A percentile compares a stretch with the other conserved stretches of the same genome.
These are phyloP conservation scores for Tetrax tetrax DNA, from an alignment of 2,113 vertebrate genomes.

Conservation along the genomic window DNA sequence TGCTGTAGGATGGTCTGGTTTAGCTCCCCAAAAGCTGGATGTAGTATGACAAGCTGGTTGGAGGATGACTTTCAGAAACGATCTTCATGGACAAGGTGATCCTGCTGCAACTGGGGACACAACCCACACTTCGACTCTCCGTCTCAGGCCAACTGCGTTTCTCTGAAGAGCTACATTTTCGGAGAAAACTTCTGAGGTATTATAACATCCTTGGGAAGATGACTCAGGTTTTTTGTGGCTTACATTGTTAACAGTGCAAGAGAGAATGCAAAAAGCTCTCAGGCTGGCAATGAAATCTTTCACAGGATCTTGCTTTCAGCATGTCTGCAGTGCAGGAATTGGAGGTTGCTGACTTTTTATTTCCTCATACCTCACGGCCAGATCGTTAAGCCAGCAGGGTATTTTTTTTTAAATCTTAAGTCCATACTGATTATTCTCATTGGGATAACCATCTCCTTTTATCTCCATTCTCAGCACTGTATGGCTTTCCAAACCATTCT, in stretches of 20 bases:
- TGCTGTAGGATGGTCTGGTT: neutral
- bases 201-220: neutral
- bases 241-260: fast-evolving
- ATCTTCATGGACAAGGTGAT: neutral
- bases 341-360: neutral
- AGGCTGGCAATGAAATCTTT: neutral
- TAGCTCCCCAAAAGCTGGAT: neutral
- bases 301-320: neutral
- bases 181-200: neutral
- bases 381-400: neutral
- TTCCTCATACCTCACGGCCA: neutral
- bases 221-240: neutral
- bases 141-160: neutral
- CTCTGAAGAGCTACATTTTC: neutral
- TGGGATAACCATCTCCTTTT: neutral
- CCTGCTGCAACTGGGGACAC: neutral
- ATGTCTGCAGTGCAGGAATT: neutral
- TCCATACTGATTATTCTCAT: neutral
- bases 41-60: neutral
- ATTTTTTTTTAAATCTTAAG: neutral
- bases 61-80: neutral
- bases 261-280: neutral
- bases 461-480: neutral
- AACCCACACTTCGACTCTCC: neutral
- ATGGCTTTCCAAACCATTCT: neutral